Evolutionary conservation across 2,888 invertebrate species (phyloP).

Genomic region (Drosophila nr. medialis): DNA sequence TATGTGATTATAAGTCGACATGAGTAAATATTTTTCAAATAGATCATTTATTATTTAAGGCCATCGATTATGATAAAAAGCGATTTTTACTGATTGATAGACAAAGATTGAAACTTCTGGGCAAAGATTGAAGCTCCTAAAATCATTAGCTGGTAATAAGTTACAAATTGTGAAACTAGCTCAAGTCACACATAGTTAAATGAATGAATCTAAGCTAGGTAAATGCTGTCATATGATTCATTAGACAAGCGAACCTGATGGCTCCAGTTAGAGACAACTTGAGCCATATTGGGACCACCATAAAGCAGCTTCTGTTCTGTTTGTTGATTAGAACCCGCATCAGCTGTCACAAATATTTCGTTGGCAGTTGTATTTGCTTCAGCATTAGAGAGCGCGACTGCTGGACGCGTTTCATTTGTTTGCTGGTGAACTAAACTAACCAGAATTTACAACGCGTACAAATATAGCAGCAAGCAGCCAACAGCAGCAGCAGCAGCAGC

Average conservation of each 20-base stretch:
- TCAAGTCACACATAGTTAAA: neutral
- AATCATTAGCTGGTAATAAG: neutral
- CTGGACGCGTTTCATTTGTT: slow-evolving; percentile 47
- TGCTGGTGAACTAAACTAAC: slow-evolving; percentile 39
- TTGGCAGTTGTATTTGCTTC: slow-evolving; percentile 35
- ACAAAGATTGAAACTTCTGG: neutral
- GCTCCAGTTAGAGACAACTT: neutral
- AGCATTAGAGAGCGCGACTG: slow-evolving; percentile 38
- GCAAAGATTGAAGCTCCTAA: neutral
- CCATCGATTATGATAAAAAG: neutral
- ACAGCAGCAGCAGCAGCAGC: slow-evolving; percentile 15
- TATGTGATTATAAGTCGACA: neutral
- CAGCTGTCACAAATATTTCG: slow-evolving; percentile 24
- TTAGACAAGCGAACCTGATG: neutral
- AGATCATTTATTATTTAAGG: neutral
- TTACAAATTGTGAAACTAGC: neutral
- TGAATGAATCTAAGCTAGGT: neutral
- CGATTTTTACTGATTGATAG: neutral
- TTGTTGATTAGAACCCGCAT: slow-evolving; percentile 45
- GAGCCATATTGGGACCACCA: slow-evolving; percentile 9
- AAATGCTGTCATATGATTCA: neutral
- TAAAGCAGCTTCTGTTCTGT: slow-evolving; percentile 27
- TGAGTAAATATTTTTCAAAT: neutral
- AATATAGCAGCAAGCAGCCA: slow-evolving; percentile 9
- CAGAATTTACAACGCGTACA: slow-evolving; percentile 32